These are phyloP conservation scores for Ophiodon elongatus DNA, from an alignment of 2,113 vertebrate genomes.

Conservation along the genomic window DNA sequence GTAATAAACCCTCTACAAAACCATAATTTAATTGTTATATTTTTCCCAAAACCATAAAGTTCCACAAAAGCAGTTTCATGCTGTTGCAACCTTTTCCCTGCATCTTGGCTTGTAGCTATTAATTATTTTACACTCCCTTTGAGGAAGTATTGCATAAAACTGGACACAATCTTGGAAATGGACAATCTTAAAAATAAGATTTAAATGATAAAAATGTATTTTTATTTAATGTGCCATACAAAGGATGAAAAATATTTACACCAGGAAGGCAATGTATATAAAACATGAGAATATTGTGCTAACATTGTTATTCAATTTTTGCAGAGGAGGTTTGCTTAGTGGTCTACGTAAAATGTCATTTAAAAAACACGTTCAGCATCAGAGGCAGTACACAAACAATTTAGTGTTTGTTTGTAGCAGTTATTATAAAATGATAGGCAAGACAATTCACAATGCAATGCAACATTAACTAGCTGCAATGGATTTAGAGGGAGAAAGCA, in stretches of 20 bases:
- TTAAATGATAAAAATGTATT: constrained; percentile 27
- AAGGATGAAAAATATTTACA: constrained; percentile 50
- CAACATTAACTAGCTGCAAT: not conserved
- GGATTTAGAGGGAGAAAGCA: not conserved
- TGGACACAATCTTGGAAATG: not conserved
- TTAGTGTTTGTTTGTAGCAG: not conserved
- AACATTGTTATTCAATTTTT: constrained; percentile 14
- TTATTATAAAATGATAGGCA: too few species aligned
- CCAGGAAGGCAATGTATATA: not conserved
- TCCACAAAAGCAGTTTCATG: not conserved
- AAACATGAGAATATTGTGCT: constrained; percentile 8
- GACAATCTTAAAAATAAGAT: not conserved
- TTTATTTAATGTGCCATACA: constrained; percentile 56
- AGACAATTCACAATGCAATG: not conserved
- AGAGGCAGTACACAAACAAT: not conserved
- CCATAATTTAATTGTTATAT: not conserved
- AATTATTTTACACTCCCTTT: not conserved
- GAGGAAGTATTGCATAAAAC: not conserved
- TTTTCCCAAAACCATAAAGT: not conserved
- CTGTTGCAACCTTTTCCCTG: not conserved
- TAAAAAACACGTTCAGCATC: not conserved
- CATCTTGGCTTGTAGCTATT: not conserved
- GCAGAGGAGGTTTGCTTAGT: constrained; percentile 38
- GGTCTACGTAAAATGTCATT: constrained; percentile 13
- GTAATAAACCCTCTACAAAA: constrained; percentile 52